Evolutionary conservation across 2,888 invertebrate species (phyloP).

Genomic region (Lepidochrysops patricia): DNA sequence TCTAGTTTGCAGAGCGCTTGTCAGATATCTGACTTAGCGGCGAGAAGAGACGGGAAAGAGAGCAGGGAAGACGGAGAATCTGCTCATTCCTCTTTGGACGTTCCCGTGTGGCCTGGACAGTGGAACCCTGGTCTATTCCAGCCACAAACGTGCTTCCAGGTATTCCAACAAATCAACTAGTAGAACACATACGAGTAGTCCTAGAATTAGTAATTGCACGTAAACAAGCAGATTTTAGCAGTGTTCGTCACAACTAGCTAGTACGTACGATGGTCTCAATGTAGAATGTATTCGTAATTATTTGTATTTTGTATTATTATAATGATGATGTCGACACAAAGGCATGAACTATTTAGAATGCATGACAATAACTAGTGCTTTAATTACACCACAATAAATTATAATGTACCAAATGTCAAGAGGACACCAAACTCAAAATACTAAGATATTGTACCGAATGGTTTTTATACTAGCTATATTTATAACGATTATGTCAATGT

Average conservation of each 20-base stretch:
- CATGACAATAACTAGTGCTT: slow-evolving; percentile 72
- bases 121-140: slow-evolving; percentile 61
- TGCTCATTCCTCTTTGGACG: slow-evolving; percentile 35
- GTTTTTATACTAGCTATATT: background rate
- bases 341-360: slow-evolving; percentile 42
- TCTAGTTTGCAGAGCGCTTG: slow-evolving; percentile 77
- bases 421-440: background rate
- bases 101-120: slow-evolving; percentile 58
- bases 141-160: slow-evolving; percentile 71
- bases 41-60: slow-evolving; percentile 23
- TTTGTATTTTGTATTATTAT: slow-evolving; percentile 12
- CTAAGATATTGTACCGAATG: background rate
- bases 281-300: slow-evolving; percentile 37
- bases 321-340: slow-evolving; percentile 17
- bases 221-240: slow-evolving; percentile 22
- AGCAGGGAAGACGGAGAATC: slow-evolving; percentile 28
- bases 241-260: slow-evolving; percentile 25
- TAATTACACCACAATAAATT: slow-evolving; percentile 29
- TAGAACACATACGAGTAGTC: slow-evolving; percentile 40
- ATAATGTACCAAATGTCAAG: background rate
- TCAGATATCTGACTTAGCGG: slow-evolving; percentile 66
- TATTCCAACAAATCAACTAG: slow-evolving; percentile 74
- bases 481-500: background rate
- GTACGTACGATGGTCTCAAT: slow-evolving; percentile 47
- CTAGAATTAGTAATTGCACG: slow-evolving; percentile 29